These are phyloP conservation scores for Cochlearius cochlearius DNA, from an alignment of 2,113 vertebrate species.

Conservation along the genomic window DNA sequence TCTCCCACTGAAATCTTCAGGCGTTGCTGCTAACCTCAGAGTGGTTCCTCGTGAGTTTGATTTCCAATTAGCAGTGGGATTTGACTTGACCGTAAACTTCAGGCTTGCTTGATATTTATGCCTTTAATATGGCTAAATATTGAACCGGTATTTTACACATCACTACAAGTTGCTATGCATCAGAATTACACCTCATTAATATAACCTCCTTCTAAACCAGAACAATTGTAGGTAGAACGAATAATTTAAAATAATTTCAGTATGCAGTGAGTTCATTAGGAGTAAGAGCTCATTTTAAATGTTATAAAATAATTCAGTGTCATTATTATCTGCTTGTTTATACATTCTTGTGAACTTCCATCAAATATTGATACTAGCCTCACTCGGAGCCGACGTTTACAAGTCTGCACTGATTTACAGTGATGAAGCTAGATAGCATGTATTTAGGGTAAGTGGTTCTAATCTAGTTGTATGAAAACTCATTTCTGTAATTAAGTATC, in stretches of 20 bases:
- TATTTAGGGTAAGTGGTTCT: background rate
- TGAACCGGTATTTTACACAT: background rate
- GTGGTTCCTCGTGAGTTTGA: background rate
- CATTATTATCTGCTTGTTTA: background rate
- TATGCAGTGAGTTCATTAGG: background rate
- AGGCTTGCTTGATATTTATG: background rate
- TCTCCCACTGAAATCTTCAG: background rate
- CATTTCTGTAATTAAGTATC: background rate
- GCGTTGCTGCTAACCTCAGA: background rate
- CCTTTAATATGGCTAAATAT: background rate
- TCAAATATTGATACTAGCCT: background rate
- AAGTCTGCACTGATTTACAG: background rate
- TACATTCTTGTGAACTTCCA: background rate
- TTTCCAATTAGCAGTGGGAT: background rate
- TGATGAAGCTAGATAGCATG: background rate
- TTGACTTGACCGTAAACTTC: background rate
- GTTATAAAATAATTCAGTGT: background rate
- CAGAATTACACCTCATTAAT: background rate
- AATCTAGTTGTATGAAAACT: background rate
- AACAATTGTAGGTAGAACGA: background rate
- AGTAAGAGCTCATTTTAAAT: background rate
- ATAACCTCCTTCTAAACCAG: background rate
- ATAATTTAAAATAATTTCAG: background rate
- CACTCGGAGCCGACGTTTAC: background rate
- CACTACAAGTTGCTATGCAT: background rate